phyloP scores from a whole-genome alignment of 2,113 vertebrate genomes.

The Megaceryle torquata region DNA sequence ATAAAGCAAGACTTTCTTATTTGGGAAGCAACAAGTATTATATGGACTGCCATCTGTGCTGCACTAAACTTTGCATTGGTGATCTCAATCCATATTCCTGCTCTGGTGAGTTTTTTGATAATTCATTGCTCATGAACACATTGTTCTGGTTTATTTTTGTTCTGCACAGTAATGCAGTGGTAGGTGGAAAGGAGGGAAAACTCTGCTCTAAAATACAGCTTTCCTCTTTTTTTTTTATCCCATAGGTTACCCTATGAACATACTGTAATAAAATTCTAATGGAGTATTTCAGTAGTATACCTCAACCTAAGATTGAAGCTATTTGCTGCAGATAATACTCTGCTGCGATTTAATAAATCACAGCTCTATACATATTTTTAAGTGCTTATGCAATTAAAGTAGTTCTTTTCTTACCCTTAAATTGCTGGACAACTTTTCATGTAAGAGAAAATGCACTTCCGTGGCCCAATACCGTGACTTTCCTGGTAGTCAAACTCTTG shows the following conservation, averaged over 20 bases:
- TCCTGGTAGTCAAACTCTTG: neutral
- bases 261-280: neutral
- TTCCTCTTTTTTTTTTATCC: neutral
- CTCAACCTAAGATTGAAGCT: neutral
- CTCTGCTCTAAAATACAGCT: neutral
- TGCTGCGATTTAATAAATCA: neutral
- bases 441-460: neutral
- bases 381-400: neutral
- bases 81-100: neutral
- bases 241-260: neutral
- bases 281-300: neutral
- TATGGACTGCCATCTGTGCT: neutral
- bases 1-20: neutral
- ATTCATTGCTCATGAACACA: neutral
- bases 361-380: neutral
- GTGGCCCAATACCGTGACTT: neutral
- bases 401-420: neutral
- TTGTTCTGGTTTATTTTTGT: conserved; percentile 22
- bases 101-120: neutral
- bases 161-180: neutral
- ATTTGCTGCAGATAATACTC: neutral
- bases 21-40: neutral
- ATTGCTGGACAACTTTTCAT: neutral
- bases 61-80: neutral
- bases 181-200: neutral